phyloP scores from a whole-genome alignment of 2,113 vertebrate genomes.

The Pluvialis apricaria region DNA sequence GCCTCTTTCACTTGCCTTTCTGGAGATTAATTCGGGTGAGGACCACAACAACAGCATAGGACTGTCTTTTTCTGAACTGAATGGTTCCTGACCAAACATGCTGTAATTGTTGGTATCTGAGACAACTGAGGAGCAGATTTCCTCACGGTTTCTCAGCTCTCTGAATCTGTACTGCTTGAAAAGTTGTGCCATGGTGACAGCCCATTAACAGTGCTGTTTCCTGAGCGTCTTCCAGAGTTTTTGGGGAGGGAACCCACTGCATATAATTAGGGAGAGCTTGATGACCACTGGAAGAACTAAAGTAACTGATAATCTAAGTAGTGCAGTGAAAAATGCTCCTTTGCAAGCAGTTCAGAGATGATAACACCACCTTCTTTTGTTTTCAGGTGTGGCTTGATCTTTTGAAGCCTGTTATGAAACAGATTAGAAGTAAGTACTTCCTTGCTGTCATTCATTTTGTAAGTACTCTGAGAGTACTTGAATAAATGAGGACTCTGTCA shows the following conservation, averaged over 20 bases:
- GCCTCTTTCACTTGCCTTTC: background rate
- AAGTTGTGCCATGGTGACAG: background rate
- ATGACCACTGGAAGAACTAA: background rate
- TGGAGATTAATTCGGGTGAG: background rate
- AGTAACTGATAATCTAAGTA: background rate
- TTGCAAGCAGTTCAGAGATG: background rate
- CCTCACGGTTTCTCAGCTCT: background rate
- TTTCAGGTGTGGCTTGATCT: conserved; percentile 96
- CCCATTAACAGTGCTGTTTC: background rate
- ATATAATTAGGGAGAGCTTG: background rate
- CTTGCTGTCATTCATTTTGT: background rate
- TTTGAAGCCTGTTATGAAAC: conserved; percentile 93
- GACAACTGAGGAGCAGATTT: background rate
- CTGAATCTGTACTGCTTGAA: background rate
- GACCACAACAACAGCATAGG: too few relatives aligned
- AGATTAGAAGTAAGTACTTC: conserved; percentile 91
- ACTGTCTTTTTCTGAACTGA: background rate
- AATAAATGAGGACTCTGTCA: background rate
- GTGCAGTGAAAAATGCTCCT: background rate
- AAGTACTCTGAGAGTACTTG: background rate
- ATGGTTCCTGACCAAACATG: background rate
- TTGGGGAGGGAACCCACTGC: background rate
- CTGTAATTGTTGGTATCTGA: background rate
- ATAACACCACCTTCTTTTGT: conserved; percentile 3
- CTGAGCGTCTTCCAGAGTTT: background rate